phyloP scores from a whole-genome alignment of 2,888 invertebrate species.

The Pandemis cinnamomeana region DNA sequence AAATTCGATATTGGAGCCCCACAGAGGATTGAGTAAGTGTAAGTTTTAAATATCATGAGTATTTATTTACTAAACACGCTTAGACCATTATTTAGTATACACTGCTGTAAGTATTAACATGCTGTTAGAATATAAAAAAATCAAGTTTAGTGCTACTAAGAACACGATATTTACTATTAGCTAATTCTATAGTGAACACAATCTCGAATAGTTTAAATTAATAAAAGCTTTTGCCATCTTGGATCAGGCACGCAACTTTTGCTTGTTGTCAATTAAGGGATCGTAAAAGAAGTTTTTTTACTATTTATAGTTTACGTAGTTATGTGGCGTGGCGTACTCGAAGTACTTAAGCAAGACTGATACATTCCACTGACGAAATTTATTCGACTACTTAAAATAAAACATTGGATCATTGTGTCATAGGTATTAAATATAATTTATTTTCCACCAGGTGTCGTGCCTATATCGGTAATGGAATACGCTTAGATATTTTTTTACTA shows the following conservation, averaged over 20 bases:
- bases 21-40: not conserved
- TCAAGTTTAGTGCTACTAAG: conserved; percentile 28
- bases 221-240: conserved; percentile 16
- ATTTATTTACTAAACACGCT: conserved; percentile 7
- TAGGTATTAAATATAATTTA: conserved; percentile 47
- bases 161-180: conserved; percentile 20
- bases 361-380: conserved; percentile 67
- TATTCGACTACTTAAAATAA: conserved; percentile 18
- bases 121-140: conserved; percentile 23
- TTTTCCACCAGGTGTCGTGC: conserved; percentile 50
- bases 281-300: conserved; percentile 22
- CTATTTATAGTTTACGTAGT: conserved; percentile 31
- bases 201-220: conserved; percentile 19
- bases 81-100: not conserved
- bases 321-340: conserved; percentile 47
- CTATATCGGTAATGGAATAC: conserved; percentile 41
- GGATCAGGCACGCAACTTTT: conserved; percentile 12
- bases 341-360: conserved; percentile 78
- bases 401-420: conserved; percentile 43
- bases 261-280: conserved; percentile 3
- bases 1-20: not conserved
- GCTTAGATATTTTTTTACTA: conserved; percentile 32
- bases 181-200: conserved; percentile 13
- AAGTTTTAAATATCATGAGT: conserved; percentile 8
- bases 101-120: conserved; percentile 35